These are phyloP conservation scores for Tachysurus vachellii DNA, from an alignment of 2,113 vertebrate species.

Conservation along the genomic window DNA sequence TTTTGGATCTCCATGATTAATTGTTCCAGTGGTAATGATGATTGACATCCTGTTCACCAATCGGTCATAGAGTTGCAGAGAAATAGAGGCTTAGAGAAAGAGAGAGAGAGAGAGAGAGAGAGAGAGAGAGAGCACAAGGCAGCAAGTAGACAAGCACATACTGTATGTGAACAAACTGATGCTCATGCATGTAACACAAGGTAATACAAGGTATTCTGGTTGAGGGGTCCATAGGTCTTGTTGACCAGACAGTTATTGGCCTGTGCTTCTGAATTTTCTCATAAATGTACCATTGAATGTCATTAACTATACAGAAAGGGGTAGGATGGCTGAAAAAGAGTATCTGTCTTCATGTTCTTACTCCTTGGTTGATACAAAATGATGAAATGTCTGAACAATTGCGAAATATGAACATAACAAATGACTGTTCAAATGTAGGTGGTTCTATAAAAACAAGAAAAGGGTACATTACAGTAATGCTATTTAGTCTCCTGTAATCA, in stretches of 20 bases:
- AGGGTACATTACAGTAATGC: neutral
- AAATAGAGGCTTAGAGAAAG: neutral
- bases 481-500: neutral
- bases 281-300: neutral
- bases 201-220: neutral
- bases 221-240: neutral
- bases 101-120: neutral
- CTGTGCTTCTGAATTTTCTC: neutral
- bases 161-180: neutral
- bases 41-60: neutral
- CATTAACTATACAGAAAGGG: neutral
- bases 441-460: neutral
- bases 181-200: neutral
- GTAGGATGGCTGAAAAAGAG: neutral
- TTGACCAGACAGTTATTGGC: neutral
- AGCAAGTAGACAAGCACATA: neutral
- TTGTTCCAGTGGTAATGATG: neutral
- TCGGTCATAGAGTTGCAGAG: neutral
- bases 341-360: neutral
- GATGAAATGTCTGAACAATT: neutral
- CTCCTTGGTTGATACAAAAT: neutral
- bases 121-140: neutral
- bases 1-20: neutral
- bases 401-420: neutral
- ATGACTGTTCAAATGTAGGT: neutral